Evolutionary conservation across 2,797 vertebrate species (phyloP).

Genomic region (Parambassis ranga): DNA sequence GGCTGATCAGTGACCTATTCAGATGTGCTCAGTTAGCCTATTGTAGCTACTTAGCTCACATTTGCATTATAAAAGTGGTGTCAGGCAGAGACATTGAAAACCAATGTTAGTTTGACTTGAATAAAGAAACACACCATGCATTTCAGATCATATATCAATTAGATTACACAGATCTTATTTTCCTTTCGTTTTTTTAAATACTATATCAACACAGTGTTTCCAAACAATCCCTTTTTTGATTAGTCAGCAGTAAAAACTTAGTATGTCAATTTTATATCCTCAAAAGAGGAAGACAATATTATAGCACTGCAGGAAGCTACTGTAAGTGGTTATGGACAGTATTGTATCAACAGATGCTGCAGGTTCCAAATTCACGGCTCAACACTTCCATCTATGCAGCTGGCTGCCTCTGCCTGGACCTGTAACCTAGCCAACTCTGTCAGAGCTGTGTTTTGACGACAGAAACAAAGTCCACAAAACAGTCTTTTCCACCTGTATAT

Average conservation of each 20-base stretch:
- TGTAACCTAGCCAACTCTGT: slow-evolving; percentile 18
- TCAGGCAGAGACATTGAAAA: slow-evolving; percentile 22
- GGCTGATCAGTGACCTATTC: slow-evolving; percentile 37
- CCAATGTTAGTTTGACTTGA: slow-evolving; percentile 22
- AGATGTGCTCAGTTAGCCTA: slow-evolving; percentile 15
- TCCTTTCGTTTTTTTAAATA: no score
- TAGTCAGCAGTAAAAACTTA: no score
- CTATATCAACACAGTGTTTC: neutral
- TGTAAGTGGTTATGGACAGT: slow-evolving; percentile 13
- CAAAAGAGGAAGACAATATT: neutral
- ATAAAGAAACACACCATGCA: neutral
- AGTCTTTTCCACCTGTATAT: slow-evolving; percentile 23
- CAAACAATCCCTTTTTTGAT: slow-evolving; percentile 1
- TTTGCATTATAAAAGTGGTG: slow-evolving; percentile 36
- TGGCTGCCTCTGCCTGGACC: slow-evolving; percentile 20
- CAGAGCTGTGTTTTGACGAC: slow-evolving; percentile 17
- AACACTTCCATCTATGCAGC: slow-evolving; percentile 8
- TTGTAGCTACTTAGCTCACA: slow-evolving; percentile 9
- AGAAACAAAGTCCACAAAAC: slow-evolving; percentile 22
- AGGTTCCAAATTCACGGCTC: slow-evolving; percentile 31
- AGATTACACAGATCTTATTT: neutral
- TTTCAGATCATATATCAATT: neutral
- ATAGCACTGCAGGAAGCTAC: neutral
- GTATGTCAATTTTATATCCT: no score
- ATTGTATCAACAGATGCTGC: slow-evolving; percentile 11